phyloP scores from a whole-genome alignment of 2,888 invertebrate genomes.

The Ametastegia equiseti region DNA sequence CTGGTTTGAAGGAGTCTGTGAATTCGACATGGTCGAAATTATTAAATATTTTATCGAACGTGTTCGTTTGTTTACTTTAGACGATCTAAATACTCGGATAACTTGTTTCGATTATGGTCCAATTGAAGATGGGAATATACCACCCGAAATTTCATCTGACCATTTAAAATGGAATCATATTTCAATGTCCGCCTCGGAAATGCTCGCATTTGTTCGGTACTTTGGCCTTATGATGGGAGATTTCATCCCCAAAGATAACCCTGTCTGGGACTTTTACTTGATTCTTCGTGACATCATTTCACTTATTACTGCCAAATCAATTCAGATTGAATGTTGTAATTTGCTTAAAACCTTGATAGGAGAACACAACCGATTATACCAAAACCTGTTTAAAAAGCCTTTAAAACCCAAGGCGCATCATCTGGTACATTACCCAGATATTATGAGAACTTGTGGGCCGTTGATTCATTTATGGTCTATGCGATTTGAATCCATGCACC shows the following conservation, averaged over 20 bases:
- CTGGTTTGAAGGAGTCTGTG: slow-evolving; percentile 50
- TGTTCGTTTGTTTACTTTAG: slow-evolving; percentile 47
- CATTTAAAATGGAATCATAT: slow-evolving; percentile 48
- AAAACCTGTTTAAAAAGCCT: not conserved
- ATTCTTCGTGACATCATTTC: slow-evolving; percentile 10
- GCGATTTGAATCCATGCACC: slow-evolving; percentile 15
- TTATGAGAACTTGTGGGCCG: not conserved
- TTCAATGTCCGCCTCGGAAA: slow-evolving; percentile 54
- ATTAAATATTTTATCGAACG: slow-evolving; percentile 48
- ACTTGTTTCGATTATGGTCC: slow-evolving; percentile 47
- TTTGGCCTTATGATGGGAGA: slow-evolving; percentile 47
- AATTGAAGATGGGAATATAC: slow-evolving; percentile 47
- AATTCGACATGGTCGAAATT: slow-evolving; percentile 49
- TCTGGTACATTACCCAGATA: slow-evolving; percentile 7
- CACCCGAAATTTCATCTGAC: slow-evolving; percentile 43
- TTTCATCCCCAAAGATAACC: not conserved
- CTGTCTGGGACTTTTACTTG: slow-evolving; percentile 7
- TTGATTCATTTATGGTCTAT: slow-evolving; percentile 23
- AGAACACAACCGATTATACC: slow-evolving; percentile 9
- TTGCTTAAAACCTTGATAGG: not conserved
- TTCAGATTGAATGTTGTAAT: slow-evolving; percentile 6
- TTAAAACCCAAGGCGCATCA: slow-evolving; percentile 10
- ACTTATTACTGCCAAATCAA: slow-evolving; percentile 12
- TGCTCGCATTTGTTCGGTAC: slow-evolving; percentile 52
- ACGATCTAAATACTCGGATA: slow-evolving; percentile 51